phyloP scores from a whole-genome alignment of 2,888 invertebrate species.

The Lasioglossum villosulum region DNA sequence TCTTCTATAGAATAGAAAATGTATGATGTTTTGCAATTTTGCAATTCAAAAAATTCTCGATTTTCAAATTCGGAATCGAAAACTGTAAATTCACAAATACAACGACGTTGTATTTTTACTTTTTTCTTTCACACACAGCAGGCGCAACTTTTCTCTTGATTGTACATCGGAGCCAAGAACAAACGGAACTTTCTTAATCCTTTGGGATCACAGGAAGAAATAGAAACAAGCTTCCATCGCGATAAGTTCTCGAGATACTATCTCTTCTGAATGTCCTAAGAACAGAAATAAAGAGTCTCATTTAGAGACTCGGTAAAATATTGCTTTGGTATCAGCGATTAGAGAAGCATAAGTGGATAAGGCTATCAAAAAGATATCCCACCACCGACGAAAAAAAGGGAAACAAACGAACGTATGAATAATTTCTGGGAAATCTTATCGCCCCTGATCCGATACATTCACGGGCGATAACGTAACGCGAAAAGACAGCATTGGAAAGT shows the following conservation, averaged over 20 bases:
- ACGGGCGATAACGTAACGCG: slow-evolving; percentile 64
- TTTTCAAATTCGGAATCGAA: too few relatives aligned
- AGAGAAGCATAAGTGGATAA: background rate
- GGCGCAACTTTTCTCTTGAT: too few relatives aligned
- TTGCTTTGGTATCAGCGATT: background rate
- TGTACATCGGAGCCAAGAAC: background rate
- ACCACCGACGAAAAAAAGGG: background rate
- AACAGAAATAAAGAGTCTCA: background rate
- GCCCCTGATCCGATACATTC: slow-evolving; percentile 48
- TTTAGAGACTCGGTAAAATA: background rate
- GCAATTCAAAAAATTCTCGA: too few relatives aligned
- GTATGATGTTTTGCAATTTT: too few relatives aligned
- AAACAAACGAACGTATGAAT: background rate
- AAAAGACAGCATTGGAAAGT: slow-evolving; percentile 46
- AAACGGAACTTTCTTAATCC: background rate
- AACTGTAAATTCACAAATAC: too few relatives aligned
- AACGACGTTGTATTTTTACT: too few relatives aligned
- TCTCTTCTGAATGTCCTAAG: background rate
- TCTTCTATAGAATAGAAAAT: too few relatives aligned
- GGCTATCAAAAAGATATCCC: background rate
- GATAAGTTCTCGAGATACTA: background rate
- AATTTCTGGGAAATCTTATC: slow-evolving; percentile 9
- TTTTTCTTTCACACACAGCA: too few relatives aligned
- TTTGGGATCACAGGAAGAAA: background rate
- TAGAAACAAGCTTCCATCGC: background rate